Conservation (phyloP, 1,140 invertebrate species). For the Tetraneura akinire region DNA sequence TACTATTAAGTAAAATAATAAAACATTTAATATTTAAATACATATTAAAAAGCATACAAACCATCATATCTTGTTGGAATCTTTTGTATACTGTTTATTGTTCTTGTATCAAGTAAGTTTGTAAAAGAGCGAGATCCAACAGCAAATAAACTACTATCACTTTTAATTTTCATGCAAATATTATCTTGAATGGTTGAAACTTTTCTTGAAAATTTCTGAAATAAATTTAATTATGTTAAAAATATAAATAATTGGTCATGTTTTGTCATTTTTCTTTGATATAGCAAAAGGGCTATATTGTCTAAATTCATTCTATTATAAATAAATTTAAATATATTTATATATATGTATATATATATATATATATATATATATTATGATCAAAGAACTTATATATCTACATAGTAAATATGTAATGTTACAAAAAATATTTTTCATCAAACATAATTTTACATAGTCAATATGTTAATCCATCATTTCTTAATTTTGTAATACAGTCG, state of each 20-base stretch:
- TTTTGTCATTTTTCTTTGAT: no score
- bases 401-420: no score
- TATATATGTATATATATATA: no score
- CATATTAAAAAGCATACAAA: constrained; percentile 52
- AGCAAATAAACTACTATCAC: constrained; percentile 79
- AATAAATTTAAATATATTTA: not conserved
- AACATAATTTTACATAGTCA: no score
- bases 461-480: no score
- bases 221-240: constrained; percentile 1
- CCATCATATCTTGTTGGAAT: constrained; percentile 76
- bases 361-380: no score
- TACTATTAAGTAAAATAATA: no score
- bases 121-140: constrained; percentile 93
- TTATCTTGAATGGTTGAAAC: constrained; percentile 87
- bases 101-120: constrained; percentile 82
- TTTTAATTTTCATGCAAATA: constrained; percentile 85
- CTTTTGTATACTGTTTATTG: constrained; percentile 73
- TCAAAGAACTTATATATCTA: no score
- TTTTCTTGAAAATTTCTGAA: constrained; percentile 79
- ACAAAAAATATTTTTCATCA: no score
- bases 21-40: no score
- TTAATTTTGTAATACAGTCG: no score
- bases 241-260: constrained; percentile 22
- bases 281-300: no score
- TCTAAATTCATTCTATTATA: constrained; percentile 11